Base-by-base conservation (phyloP, 2,888 invertebrate species). In the Dichetophora obliterata region DNA sequence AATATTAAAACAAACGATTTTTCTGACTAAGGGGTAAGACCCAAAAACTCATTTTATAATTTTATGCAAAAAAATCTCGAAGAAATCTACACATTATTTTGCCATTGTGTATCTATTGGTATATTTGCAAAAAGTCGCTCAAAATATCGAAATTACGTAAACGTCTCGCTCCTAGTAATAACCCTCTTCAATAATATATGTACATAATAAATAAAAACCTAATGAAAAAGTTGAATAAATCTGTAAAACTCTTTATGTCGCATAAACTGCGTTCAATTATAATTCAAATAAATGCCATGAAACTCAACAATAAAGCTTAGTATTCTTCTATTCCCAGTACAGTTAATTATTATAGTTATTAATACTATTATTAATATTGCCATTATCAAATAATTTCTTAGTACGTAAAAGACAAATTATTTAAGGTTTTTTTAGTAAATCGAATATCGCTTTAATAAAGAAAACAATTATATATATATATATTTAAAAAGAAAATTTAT, bases 291-390 rank as follows among this genome's bases (percentile, higher is more conserved):
- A 22, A 22, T 54, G 54, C 54, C 54, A 54, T 22, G 22, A 54
- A 54, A 54, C 54, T 43, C 43, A 43, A 54, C n/a, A n/a, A 54
- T 54, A n/a, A 54, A 54, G 54, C 54, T 19, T 54, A 54, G 54
- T 54, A 54, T 54, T 54, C 54, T 54, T 54, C 54, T 54, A 54
- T 54, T 54, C 19, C 54, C 54, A 54, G 19, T 54, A 54, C n/a
- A 54, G 43, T 43, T 54, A 54, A 22, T 54, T 22, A 54, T 22
- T 54, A 54, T 54, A 54, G 22, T 22, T 54, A 54, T 43, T 43
- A 43, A 43, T 43, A n/a, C n/a, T n/a, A 54, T 22, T 54, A 54
- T 54, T 1, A 22, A 54, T 54, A 22, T 22, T 22, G 54, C 54
- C 54, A 54, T 54, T 54, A 54, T 54, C 22, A 54, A 54, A 22